A percentile compares a stretch with the other conserved stretches of the same genome.
These are phyloP conservation scores for Leucozona laternaria DNA, from an alignment of 2,888 invertebrate genomes.

Conservation along the genomic window DNA sequence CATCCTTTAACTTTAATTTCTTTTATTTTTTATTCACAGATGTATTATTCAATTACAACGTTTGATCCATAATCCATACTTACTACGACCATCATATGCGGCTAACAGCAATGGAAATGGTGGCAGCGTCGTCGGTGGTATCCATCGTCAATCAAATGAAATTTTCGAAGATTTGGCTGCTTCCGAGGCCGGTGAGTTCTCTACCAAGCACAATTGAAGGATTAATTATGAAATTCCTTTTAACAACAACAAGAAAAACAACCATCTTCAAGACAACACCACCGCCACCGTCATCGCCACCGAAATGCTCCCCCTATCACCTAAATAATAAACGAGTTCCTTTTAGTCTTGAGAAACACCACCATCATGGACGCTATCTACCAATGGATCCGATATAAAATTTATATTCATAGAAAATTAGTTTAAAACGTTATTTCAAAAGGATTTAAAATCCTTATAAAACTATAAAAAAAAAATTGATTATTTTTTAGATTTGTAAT, in stretches of 20 bases:
- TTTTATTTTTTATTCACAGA: slow-evolving; percentile 69
- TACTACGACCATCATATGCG: slow-evolving; percentile 77
- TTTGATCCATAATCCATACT: slow-evolving; percentile 79
- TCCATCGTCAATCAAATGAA: slow-evolving; percentile 81
- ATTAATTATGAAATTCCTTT: slow-evolving; percentile 30
- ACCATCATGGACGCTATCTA: slow-evolving; percentile 5
- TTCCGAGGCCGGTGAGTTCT: slow-evolving; percentile 63
- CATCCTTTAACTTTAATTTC: too few relatives aligned
- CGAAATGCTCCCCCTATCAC: background rate
- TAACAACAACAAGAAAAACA: background rate
- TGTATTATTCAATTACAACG: slow-evolving; percentile 81
- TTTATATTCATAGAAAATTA: background rate
- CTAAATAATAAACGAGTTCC: slow-evolving; percentile 58
- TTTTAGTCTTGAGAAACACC: slow-evolving; percentile 46
- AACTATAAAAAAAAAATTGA: slow-evolving; percentile 27
- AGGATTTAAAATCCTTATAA: slow-evolving; percentile 47
- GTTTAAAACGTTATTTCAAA: slow-evolving; percentile 6
- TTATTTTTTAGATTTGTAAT: slow-evolving; percentile 34
- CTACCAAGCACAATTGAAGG: slow-evolving; percentile 72
- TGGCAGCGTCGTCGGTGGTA: slow-evolving; percentile 64
- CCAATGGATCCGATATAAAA: background rate
- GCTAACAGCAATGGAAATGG: slow-evolving; percentile 74
- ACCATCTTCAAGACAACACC: background rate
- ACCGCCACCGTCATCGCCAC: background rate
- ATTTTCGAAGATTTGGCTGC: slow-evolving; percentile 79